A percentile compares a stretch with the other conserved stretches of the same genome.
These are phyloP conservation scores for Lithophane semibrunnea DNA, from an alignment of 2,888 invertebrate species.

Conservation along the genomic window DNA sequence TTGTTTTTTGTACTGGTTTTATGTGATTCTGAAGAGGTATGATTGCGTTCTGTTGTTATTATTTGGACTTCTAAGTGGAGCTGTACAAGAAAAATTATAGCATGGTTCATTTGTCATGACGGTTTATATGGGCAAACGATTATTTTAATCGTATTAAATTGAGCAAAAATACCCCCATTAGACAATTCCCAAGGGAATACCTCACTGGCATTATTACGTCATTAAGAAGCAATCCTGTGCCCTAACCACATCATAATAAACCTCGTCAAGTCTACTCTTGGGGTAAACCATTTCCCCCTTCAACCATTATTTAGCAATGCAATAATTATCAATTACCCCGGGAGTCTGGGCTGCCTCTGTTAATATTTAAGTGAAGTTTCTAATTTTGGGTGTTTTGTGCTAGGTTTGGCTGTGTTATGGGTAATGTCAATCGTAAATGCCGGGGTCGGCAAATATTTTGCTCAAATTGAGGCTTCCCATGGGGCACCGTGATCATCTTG, in stretches of 20 bases:
- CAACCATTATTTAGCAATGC: slow-evolving; percentile 45
- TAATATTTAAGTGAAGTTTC: slow-evolving; percentile 56
- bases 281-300: slow-evolving; percentile 16
- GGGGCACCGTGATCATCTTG: background rate
- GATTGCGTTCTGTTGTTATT: background rate
- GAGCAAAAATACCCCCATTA: background rate
- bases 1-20: background rate
- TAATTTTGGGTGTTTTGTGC: slow-evolving; percentile 35
- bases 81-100: background rate
- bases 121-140: background rate
- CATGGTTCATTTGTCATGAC: background rate
- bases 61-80: background rate
- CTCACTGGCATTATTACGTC: slow-evolving; percentile 15
- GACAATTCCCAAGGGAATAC: background rate
- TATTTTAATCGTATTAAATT: background rate
- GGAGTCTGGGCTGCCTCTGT: slow-evolving; percentile 30
- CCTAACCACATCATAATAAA: slow-evolving; percentile 38
- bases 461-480: slow-evolving; percentile 1
- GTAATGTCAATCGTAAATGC: slow-evolving; percentile 39
- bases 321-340: slow-evolving; percentile 62
- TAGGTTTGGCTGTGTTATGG: slow-evolving; percentile 29
- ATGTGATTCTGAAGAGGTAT: background rate
- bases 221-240: slow-evolving; percentile 17
- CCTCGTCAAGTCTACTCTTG: slow-evolving; percentile 12
- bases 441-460: slow-evolving; percentile 17